phyloP scores from a whole-genome alignment of 2,113 vertebrate species.

The Hydrolagus affinis region DNA sequence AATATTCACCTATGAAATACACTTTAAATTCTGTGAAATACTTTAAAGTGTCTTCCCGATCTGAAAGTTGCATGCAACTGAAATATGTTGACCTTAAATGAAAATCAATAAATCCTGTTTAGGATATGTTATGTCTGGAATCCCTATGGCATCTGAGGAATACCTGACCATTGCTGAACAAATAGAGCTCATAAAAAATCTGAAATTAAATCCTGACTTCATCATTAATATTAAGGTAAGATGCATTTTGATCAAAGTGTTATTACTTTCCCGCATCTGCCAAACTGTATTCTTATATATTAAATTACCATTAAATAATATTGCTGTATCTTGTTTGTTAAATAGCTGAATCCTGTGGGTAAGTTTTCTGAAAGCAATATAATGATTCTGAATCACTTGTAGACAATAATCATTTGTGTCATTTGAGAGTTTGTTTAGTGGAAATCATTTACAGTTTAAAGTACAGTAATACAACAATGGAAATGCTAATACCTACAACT shows the following conservation, averaged over 20 bases:
- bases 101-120: conserved; percentile 29
- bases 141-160: conserved; percentile 72
- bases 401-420: no score
- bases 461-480: no score
- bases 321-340: not conserved
- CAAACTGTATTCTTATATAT: not conserved
- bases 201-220: conserved; percentile 74
- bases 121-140: conserved; percentile 86
- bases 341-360: not conserved
- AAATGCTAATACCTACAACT: no score
- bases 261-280: not conserved
- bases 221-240: conserved; percentile 92
- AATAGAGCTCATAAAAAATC: conserved; percentile 69
- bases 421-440: no score
- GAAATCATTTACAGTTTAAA: no score
- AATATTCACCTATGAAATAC: no score
- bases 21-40: no score
- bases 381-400: no score
- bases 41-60: no score
- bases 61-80: no score
- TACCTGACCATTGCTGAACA: conserved; percentile 65
- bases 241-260: not conserved
- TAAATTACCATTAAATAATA: not conserved
- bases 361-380: not conserved
- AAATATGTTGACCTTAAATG: no score